phyloP scores from a whole-genome alignment of 2,888 invertebrate genomes.

The Rhingia campestris region DNA sequence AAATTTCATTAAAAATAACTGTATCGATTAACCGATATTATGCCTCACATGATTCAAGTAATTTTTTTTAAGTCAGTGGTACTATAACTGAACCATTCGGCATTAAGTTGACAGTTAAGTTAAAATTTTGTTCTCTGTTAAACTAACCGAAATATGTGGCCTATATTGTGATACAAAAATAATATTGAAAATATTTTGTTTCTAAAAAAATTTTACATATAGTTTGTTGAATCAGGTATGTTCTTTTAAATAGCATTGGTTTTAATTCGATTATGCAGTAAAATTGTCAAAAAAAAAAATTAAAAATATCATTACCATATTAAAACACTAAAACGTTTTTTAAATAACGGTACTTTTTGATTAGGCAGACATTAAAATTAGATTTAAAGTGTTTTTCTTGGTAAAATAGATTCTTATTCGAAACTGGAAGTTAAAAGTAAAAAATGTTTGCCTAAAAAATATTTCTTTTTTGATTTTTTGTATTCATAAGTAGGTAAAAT shows the following conservation, averaged over 20 bases:
- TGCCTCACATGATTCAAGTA: constrained; percentile 1
- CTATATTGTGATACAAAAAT: no score
- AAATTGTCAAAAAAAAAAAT: no score
- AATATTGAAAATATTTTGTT: constrained; percentile 6
- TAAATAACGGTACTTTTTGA: no score
- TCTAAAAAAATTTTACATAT: neutral
- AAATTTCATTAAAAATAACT: constrained; percentile 17
- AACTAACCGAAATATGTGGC: constrained; percentile 16
- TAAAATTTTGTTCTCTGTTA: neutral
- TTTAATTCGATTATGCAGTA: no score
- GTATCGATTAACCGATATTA: constrained; percentile 12
- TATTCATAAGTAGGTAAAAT: neutral
- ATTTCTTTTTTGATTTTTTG: constrained; percentile 14
- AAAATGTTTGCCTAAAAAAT: no score
- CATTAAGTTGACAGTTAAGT: constrained; percentile 5
- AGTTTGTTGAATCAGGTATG: constrained; percentile 12
- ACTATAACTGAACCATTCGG: constrained; percentile 6
- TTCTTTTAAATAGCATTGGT: no score
- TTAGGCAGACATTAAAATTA: no score
- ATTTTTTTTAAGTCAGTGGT: constrained; percentile 7
- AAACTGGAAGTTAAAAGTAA: no score
- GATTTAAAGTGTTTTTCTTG: no score
- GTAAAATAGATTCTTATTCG: no score
- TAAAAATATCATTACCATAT: no score
- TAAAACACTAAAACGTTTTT: no score